phyloP scores from a whole-genome alignment of 1,140 invertebrate genomes.

The Drosophila ficusphila region DNA sequence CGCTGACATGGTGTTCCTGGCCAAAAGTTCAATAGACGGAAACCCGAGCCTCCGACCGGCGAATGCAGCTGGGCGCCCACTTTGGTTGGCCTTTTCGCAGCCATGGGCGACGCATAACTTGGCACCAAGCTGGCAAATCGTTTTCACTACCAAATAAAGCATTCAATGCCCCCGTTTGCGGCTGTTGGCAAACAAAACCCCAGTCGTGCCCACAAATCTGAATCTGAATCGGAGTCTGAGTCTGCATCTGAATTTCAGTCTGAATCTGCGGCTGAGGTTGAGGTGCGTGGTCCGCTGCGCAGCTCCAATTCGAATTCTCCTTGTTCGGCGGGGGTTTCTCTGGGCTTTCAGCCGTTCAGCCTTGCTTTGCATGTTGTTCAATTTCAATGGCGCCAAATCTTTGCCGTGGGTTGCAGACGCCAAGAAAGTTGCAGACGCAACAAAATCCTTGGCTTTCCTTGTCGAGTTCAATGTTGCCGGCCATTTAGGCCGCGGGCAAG shows the following conservation, averaged over 20 bases:
- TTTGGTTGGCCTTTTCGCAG: conserved; percentile 19
- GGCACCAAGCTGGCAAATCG: conserved; percentile 79
- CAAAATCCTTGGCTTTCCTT: conserved; percentile 68
- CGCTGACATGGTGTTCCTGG: conserved; percentile 24
- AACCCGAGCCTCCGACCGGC: conserved; percentile 23
- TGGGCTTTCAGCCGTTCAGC: background rate
- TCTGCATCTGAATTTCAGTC: conserved; percentile 31
- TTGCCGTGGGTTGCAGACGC: conserved; percentile 66
- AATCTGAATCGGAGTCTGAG: conserved; percentile 9
- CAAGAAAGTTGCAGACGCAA: conserved; percentile 56
- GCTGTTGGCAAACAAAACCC: conserved; percentile 42
- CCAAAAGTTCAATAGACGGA: conserved; percentile 38
- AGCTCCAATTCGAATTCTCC: conserved; percentile 34
- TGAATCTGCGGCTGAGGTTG: conserved; percentile 16
- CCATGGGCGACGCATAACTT: conserved; percentile 75
- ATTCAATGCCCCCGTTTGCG: conserved; percentile 41
- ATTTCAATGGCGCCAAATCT: conserved; percentile 79
- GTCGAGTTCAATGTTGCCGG: conserved; percentile 47
- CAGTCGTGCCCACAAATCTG: conserved; percentile 54
- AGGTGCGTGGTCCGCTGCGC: conserved; percentile 38
- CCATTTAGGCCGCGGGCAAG: conserved; percentile 60
- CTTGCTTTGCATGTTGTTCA: conserved; percentile 69
- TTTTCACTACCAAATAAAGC: conserved; percentile 80
- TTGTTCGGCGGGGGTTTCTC: conserved; percentile 2
- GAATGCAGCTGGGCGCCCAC: conserved; percentile 28